Percentiles rank a stretch among this genome's conserved stretches.
Evolutionary conservation across 2,888 invertebrate species (phyloP).

Genomic region (Sinotaia quadrata): DNA sequence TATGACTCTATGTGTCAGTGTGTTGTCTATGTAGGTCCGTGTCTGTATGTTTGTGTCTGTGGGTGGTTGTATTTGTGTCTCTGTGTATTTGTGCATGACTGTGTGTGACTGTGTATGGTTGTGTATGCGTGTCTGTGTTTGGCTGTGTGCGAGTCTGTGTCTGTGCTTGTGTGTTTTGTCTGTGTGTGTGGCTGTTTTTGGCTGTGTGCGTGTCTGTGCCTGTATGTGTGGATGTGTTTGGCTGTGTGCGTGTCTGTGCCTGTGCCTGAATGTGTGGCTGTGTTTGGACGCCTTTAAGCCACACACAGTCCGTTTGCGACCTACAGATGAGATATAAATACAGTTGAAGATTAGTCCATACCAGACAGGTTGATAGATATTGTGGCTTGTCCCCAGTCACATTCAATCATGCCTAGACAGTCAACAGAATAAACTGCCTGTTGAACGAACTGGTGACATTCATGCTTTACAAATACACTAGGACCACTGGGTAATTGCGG

Average conservation of each 20-base stretch:
- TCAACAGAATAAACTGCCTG: too few relatives aligned
- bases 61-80: conserved; percentile 2
- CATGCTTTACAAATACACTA: too few relatives aligned
- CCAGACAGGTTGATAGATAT: too few relatives aligned
- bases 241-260: background rate
- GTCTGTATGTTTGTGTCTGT: conserved; percentile 5
- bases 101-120: background rate
- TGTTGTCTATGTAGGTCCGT: background rate
- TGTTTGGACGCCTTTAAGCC: background rate
- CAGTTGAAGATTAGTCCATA: too few relatives aligned
- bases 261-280: background rate
- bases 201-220: conserved; percentile 2
- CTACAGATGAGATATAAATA: too few relatives aligned
- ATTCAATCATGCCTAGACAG: too few relatives aligned
- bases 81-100: conserved; percentile 4
- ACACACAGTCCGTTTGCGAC: too few relatives aligned
- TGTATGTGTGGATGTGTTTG: too few relatives aligned
- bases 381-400: too few relatives aligned
- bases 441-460: too few relatives aligned
- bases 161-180: background rate
- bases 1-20: too few relatives aligned
- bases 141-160: background rate
- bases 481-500: too few relatives aligned
- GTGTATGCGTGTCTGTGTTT: conserved; percentile 4
- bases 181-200: background rate